Evolutionary conservation across 2,113 vertebrate genomes (phyloP).

Genomic region (Rhea americana): DNA sequence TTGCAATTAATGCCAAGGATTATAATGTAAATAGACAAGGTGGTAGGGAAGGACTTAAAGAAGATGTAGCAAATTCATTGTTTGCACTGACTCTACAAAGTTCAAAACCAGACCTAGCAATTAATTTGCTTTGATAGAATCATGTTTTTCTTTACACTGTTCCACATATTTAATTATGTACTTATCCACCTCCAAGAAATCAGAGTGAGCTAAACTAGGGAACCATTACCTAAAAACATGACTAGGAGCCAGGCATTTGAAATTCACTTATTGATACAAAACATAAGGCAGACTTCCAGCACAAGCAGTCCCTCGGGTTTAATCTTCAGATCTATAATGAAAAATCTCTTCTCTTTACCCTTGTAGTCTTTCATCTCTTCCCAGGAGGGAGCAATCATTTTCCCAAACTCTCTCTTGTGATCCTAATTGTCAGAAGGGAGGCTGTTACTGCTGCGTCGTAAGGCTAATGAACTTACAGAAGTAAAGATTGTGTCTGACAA

Average conservation of each 20-base stretch:
- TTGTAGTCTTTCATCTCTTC: constrained; percentile 58
- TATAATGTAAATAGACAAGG: neutral
- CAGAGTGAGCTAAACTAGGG: neutral
- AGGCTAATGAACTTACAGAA: constrained; percentile 61
- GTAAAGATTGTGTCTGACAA: constrained; percentile 8
- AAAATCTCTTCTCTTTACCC: constrained; percentile 13
- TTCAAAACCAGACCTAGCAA: constrained; percentile 54
- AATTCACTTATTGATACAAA: neutral
- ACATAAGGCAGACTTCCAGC: constrained; percentile 30
- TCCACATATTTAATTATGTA: constrained; percentile 64
- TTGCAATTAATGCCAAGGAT: constrained; percentile 1
- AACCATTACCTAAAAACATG: constrained; percentile 27
- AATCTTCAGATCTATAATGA: constrained; percentile 46
- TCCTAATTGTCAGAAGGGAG: constrained; percentile 59
- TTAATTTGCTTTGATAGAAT: constrained; percentile 63
- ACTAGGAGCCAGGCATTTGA: constrained; percentile 17
- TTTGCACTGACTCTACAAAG: constrained; percentile 40
- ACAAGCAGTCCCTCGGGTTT: neutral
- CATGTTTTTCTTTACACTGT: constrained; percentile 51
- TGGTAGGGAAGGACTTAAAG: constrained; percentile 4
- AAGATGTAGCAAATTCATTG: constrained; percentile 36
- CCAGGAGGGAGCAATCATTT: constrained; percentile 52
- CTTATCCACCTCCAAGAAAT: constrained; percentile 31
- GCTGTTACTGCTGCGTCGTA: constrained; percentile 11
- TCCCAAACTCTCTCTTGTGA: constrained; percentile 23